Conservation (phyloP, 2,113 vertebrate species). For the Genyomyrus donnyi region DNA sequence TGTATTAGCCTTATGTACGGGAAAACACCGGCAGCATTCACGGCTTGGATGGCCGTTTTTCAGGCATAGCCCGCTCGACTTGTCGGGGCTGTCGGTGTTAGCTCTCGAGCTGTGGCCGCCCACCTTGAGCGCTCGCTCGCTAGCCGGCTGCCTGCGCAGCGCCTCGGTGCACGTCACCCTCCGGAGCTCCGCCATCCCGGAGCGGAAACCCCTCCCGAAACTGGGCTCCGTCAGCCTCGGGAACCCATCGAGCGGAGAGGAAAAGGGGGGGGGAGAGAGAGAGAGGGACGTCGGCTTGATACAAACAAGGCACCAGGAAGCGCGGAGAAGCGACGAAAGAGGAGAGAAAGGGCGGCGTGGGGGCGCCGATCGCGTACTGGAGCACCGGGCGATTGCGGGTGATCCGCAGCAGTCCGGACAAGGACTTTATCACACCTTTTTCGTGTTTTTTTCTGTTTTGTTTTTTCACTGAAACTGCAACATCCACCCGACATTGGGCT, state of each 20-base stretch:
- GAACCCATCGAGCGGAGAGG: slow-evolving; percentile 25
- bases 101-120: neutral
- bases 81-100: neutral
- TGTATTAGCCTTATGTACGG: neutral
- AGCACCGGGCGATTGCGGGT: neutral
- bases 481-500: slow-evolving; percentile 34
- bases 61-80: neutral
- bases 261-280: slow-evolving; percentile 39
- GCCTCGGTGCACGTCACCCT: slow-evolving; percentile 33
- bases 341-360: slow-evolving; percentile 22
- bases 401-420: neutral
- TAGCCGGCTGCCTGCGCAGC: neutral
- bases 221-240: slow-evolving; percentile 21
- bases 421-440: neutral
- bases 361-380: slow-evolving; percentile 16
- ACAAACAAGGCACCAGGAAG: slow-evolving; percentile 40
- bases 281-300: neutral
- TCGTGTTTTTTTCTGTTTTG: slow-evolving; percentile 6
- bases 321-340: slow-evolving; percentile 31
- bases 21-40: neutral
- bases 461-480: slow-evolving; percentile 21
- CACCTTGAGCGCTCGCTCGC: neutral
- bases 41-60: neutral
- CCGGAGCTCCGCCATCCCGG: slow-evolving; percentile 27
- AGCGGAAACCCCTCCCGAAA: slow-evolving; percentile 50